Conservation (phyloP, 2,113 vertebrate genomes). For the Noturus placidus region DNA sequence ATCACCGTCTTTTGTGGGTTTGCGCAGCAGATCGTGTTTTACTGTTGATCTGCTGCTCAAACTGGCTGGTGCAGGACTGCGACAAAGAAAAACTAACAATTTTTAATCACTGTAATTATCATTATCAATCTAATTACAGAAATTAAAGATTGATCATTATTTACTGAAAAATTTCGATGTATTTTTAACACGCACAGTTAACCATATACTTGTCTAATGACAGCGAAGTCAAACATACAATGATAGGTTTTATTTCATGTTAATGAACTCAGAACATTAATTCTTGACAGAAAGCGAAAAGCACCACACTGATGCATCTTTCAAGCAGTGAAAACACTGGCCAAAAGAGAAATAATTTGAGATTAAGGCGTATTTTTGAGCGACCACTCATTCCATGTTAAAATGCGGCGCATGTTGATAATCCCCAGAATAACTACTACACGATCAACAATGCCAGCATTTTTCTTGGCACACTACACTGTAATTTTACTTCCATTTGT, state of each 20-base stretch:
- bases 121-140: neutral
- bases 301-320: neutral
- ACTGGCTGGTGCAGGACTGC: neutral
- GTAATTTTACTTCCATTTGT: neutral
- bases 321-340: neutral
- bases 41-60: neutral
- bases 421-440: neutral
- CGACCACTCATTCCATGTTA: neutral
- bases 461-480: neutral
- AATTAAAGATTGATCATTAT: neutral
- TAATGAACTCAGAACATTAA: neutral
- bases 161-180: neutral
- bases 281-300: neutral
- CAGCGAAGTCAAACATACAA: neutral
- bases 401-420: neutral
- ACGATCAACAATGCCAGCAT: neutral
- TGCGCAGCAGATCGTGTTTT: neutral
- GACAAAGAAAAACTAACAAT: neutral
- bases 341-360: neutral
- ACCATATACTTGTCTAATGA: neutral
- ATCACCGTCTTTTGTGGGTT: no score
- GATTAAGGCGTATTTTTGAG: neutral
- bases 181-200: neutral
- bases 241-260: neutral
- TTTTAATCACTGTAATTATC: neutral